Evolutionary conservation across 2,797 vertebrate genomes (phyloP), one percentile per base, ranked within the genome.

Genomic region (Cichlasoma orientale): DNA sequence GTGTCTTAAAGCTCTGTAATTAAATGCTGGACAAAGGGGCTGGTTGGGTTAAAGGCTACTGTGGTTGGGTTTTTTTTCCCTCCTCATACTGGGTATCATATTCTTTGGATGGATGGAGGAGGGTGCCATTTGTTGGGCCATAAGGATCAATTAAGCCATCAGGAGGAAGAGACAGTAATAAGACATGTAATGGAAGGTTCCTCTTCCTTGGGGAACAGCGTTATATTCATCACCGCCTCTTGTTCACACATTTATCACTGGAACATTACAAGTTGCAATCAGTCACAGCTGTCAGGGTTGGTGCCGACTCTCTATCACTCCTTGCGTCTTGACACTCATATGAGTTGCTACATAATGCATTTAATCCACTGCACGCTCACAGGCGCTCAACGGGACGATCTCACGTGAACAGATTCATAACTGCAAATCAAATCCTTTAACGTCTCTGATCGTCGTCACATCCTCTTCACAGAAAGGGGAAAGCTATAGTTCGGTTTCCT

Each of bases 101-200:
- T 84, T 86, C 81, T 90, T 58, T 76, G 47, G 76, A 74, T 82
- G 77, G 77, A 36, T 56, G 75, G 78, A 74, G 72, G 61, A 71
- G 72, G 79, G 23, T 74, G 88, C 74, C 25, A 53, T 90, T 84
- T 85, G 85, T 81, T 55, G 78, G 83, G 79, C 85, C 73, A 9
- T 33, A 54, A 88, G 88, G 91, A 93, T 94, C 92, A 93, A 93
- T 95, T 94, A 93, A 93, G 90, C 72, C 87, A 84, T 90, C 90
- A 88, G 78, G 71, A 84, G 77, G 84, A 61, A 68, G 78, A 77
- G 84, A 78, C 86, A 53, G 85, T 93, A 93, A 93, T 89, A 90
- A 93, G 91, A 89, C 75, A 16, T 87, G 85, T 92, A 91, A 93
- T 92, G 88, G 82, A 90, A 85, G 73, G 83, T 86, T 79, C 63